These are phyloP conservation scores for Acanthopagrus latus DNA, from an alignment of 2,797 vertebrate species.

Conservation along the genomic window DNA sequence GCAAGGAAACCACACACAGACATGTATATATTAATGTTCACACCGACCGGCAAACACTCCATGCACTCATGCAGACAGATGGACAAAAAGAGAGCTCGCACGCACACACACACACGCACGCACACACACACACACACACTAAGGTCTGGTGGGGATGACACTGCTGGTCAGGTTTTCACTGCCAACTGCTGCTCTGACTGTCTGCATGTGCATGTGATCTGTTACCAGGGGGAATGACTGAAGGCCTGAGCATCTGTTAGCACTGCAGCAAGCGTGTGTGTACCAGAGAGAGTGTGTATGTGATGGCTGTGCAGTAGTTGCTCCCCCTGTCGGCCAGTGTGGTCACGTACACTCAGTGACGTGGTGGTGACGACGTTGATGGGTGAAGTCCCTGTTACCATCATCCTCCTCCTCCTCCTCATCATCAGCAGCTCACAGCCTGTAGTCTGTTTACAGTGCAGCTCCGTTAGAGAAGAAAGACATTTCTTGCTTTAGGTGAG, in stretches of 20 bases:
- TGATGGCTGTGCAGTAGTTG: neutral
- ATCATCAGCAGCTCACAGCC: conserved; percentile 11
- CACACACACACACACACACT: neutral
- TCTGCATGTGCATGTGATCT: conserved; percentile 7
- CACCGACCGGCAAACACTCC: neutral
- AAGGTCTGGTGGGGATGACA: conserved; percentile 12
- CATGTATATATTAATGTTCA: conserved; percentile 13
- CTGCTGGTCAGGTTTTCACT: conserved; percentile 19
- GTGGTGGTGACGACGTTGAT: conserved; percentile 38
- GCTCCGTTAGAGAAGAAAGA: conserved; percentile 32
- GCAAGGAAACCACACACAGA: conserved; percentile 25
- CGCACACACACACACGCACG: neutral
- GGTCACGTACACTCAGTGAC: conserved; percentile 14
- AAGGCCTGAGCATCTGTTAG: conserved; percentile 30
- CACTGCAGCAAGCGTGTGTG: neutral
- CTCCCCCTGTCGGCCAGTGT: conserved; percentile 48
- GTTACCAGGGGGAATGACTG: conserved; percentile 12
- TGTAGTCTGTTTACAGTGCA: conserved; percentile 22
- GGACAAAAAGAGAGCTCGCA: conserved; percentile 15
- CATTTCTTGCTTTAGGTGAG: conserved; percentile 60
- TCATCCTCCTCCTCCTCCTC: conserved; percentile 9
- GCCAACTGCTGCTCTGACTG: conserved; percentile 33
- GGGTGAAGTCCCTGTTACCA: conserved; percentile 18
- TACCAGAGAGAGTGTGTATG: neutral
- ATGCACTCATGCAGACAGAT: conserved; percentile 25